Conservation (phyloP, 2,797 vertebrate genomes). For the Acanthopagrus latus region DNA sequence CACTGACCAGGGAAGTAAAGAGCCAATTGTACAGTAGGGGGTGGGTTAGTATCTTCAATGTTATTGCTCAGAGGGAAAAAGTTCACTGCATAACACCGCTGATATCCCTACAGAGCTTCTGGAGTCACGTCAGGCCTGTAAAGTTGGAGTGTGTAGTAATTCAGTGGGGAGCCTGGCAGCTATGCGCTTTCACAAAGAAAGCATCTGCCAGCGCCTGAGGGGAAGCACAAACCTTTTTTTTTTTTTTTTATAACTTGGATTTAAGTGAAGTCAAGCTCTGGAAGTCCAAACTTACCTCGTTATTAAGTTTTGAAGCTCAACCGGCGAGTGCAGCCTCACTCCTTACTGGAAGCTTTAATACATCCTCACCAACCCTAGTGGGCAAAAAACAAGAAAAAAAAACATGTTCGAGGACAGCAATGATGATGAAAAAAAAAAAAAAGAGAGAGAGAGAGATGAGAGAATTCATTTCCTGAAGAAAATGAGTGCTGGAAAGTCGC, state of each 20-base stretch:
- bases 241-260: slow-evolving; percentile 3
- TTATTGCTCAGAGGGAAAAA: slow-evolving; percentile 13
- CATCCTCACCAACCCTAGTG: slow-evolving; percentile 18
- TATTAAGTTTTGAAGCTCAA: slow-evolving; percentile 42
- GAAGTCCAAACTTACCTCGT: slow-evolving; percentile 30
- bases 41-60: neutral
- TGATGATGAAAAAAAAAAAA: slow-evolving; percentile 23
- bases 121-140: slow-evolving; percentile 18
- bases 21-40: neutral
- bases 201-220: slow-evolving; percentile 24
- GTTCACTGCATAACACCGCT: slow-evolving; percentile 21
- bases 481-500: neutral
- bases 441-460: neutral
- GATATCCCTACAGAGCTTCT: slow-evolving; percentile 14
- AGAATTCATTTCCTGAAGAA: neutral
- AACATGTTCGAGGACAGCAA: neutral
- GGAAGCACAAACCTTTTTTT: slow-evolving; percentile 17
- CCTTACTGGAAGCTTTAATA: slow-evolving; percentile 28
- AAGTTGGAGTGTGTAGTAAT: slow-evolving; percentile 24
- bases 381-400: neutral
- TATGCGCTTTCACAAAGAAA: slow-evolving; percentile 35
- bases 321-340: slow-evolving; percentile 39
- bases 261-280: slow-evolving; percentile 41
- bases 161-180: slow-evolving; percentile 40
- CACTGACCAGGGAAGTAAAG: slow-evolving; percentile 15